Evolutionary conservation across 2,797 vertebrate species (phyloP).

Genomic region (Neosilurus mollespiculum): DNA sequence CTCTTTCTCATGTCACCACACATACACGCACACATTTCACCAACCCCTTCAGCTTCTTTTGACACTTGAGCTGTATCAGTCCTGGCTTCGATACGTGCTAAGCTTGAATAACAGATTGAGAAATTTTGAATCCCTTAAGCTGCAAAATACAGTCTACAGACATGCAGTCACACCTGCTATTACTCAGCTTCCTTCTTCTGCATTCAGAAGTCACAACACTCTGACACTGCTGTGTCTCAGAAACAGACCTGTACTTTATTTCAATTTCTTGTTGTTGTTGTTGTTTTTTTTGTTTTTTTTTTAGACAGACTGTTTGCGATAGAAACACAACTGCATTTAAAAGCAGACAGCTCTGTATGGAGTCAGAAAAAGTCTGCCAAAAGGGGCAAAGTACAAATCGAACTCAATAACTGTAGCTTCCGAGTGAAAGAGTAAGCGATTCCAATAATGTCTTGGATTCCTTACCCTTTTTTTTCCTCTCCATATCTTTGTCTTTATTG

Average conservation of each 20-base stretch:
- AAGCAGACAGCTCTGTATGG: not conserved
- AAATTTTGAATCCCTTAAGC: constrained; percentile 15
- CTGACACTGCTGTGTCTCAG: not conserved
- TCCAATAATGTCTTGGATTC: constrained; percentile 31
- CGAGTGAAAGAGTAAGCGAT: constrained; percentile 16
- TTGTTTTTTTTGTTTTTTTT: not conserved
- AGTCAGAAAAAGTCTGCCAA: constrained; percentile 13
- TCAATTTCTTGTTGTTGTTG: not conserved
- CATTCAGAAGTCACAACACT: not conserved
- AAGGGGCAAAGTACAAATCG: constrained; percentile 17
- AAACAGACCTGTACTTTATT: not conserved
- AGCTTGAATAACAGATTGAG: constrained; percentile 3
- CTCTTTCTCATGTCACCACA: constrained; percentile 18
- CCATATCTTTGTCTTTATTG: constrained; percentile 15
- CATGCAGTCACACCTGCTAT: constrained; percentile 16
- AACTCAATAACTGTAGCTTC: constrained; percentile 17
- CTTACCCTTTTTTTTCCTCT: not conserved
- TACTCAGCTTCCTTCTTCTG: constrained; percentile 13
- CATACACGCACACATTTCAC: constrained; percentile 13
- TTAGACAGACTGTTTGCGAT: not conserved
- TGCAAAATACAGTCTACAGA: constrained; percentile 23
- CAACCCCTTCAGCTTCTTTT: not conserved
- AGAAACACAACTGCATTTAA: not conserved
- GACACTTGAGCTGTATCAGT: constrained; percentile 17
- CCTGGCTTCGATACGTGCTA: constrained; percentile 1